phyloP scores from a whole-genome alignment of 2,888 invertebrate species.

The Peribatodes rhomboidaria region DNA sequence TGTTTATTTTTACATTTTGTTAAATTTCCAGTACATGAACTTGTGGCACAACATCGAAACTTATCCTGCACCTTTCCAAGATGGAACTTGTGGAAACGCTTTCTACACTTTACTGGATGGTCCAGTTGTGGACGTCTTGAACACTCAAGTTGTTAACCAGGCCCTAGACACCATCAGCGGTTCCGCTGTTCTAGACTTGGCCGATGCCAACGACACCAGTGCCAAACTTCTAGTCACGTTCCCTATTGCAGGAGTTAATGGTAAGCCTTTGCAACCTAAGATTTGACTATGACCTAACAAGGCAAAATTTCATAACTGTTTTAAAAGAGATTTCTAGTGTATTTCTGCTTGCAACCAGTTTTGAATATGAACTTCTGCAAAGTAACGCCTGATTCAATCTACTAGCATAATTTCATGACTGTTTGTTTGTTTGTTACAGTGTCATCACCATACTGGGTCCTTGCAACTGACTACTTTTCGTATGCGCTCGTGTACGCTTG shows the following conservation, averaged over 20 bases:
- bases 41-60: conserved; percentile 68
- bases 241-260: conserved; percentile 71
- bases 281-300: no score
- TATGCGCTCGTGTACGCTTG: conserved; percentile 89
- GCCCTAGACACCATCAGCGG: conserved; percentile 62
- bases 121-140: conserved; percentile 51
- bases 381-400: no score
- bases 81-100: conserved; percentile 67
- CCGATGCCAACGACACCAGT: conserved; percentile 79
- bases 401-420: no score
- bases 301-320: no score
- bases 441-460: conserved; percentile 84
- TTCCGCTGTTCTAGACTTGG: conserved; percentile 51
- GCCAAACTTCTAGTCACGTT: conserved; percentile 89
- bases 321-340: no score
- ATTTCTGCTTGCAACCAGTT: not conserved
- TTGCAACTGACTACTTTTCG: conserved; percentile 88
- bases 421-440: conserved; percentile 53
- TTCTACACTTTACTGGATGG: conserved; percentile 54
- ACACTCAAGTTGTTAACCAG: conserved; percentile 66
- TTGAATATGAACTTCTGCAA: not conserved
- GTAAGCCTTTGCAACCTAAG: conserved; percentile 41
- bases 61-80: conserved; percentile 64
- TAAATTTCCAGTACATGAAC: conserved; percentile 61
- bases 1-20: no score